Conservation (phyloP, 2,888 invertebrate genomes). For the Hybos culiciformis region DNA sequence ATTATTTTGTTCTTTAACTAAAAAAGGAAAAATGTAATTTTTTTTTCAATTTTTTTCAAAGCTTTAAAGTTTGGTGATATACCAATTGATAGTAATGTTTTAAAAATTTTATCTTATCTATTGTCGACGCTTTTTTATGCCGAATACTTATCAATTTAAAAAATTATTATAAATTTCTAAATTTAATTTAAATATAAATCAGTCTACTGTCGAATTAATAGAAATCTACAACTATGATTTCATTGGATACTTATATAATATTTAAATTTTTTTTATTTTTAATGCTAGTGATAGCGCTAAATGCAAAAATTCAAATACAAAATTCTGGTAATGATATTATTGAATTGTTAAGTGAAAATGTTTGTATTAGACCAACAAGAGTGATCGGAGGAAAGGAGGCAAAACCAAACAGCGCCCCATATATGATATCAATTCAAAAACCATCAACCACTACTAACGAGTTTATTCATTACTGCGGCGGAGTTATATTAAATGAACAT, state of each 20-base stretch:
- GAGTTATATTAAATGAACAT: conserved; percentile 29
- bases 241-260: not conserved
- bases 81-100: too few relatives aligned
- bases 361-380: not conserved
- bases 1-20: too few relatives aligned
- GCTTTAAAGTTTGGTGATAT: too few relatives aligned
- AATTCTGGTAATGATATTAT: not conserved
- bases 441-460: conserved; percentile 18
- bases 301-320: too few relatives aligned
- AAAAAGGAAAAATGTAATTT: too few relatives aligned
- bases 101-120: too few relatives aligned
- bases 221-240: not conserved
- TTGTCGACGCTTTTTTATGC: too few relatives aligned
- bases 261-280: not conserved
- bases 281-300: too few relatives aligned
- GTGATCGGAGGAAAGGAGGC: conserved; percentile 19
- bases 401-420: conserved; percentile 28
- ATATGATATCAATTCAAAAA: conserved; percentile 28
- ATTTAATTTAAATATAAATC: not conserved
- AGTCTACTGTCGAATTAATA: not conserved
- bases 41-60: too few relatives aligned
- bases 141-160: too few relatives aligned
- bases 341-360: not conserved
- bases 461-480: conserved; percentile 29
- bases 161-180: too few relatives aligned